Evolutionary conservation across 2,113 vertebrate species (phyloP).

Genomic region (Taxidea taxus): DNA sequence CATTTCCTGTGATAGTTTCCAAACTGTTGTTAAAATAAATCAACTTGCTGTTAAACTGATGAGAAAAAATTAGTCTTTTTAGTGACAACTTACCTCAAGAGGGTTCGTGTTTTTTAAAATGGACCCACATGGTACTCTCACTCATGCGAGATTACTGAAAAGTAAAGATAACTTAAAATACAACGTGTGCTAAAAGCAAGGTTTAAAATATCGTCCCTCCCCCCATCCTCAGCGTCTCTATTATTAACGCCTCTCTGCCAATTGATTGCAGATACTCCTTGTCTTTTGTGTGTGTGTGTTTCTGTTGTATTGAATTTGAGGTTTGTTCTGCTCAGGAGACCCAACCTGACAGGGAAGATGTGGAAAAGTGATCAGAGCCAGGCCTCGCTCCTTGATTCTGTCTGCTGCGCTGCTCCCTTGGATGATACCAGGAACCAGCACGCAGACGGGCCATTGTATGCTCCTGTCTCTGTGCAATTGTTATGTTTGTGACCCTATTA

Average conservation of each 20-base stretch:
- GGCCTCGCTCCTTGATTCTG: background rate
- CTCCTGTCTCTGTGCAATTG: background rate
- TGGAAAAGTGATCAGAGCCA: slow-evolving; percentile 25
- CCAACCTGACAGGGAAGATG: background rate
- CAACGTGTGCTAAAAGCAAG: background rate
- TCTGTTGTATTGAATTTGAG: slow-evolving; percentile 57
- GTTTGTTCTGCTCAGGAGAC: slow-evolving; percentile 40
- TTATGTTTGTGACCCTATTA: background rate
- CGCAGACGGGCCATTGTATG: background rate
- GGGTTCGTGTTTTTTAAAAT: background rate
- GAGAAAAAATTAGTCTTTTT: slow-evolving; percentile 6
- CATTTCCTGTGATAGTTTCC: slow-evolving; percentile 19
- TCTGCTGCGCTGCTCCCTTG: background rate
- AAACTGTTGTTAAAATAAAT: slow-evolving; percentile 29
- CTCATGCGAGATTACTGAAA: background rate
- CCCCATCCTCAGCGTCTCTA: background rate
- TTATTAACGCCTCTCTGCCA: background rate
- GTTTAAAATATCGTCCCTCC: background rate
- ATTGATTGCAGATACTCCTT: background rate
- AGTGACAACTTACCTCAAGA: background rate
- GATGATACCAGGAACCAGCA: background rate
- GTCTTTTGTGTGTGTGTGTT: background rate
- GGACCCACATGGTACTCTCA: background rate
- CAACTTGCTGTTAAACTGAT: background rate
- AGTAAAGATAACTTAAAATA: background rate